A percentile compares a stretch with the other conserved stretches of the same genome.
phyloP scores from a whole-genome alignment of 2,888 invertebrate genomes.

The Erebia epiphron region DNA sequence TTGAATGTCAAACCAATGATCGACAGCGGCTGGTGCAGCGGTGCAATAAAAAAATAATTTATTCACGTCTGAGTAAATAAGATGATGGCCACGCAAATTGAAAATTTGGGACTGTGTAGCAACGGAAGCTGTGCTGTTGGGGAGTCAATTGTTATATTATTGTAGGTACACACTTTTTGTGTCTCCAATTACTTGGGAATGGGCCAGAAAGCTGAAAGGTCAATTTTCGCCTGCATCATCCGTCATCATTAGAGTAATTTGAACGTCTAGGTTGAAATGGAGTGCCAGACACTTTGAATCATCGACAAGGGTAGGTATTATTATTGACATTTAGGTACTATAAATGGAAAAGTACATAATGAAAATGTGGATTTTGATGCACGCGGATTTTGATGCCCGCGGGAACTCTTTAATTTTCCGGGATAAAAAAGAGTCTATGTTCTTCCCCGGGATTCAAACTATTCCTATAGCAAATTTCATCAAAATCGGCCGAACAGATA shows the following conservation, averaged over 20 bases:
- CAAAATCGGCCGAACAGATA: no score
- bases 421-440: no score
- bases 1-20: slow-evolving; percentile 83
- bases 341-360: not conserved
- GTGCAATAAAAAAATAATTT: slow-evolving; percentile 80
- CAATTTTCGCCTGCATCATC: slow-evolving; percentile 33
- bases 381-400: no score
- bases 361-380: no score
- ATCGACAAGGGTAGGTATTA: not conserved
- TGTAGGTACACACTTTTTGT: slow-evolving; percentile 33
- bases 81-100: slow-evolving; percentile 63
- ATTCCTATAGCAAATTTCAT: no score
- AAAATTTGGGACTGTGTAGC: slow-evolving; percentile 50
- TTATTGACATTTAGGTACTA: not conserved
- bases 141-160: slow-evolving; percentile 33
- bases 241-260: slow-evolving; percentile 26
- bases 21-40: slow-evolving; percentile 69
- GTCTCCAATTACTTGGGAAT: slow-evolving; percentile 45
- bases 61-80: slow-evolving; percentile 77
- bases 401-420: no score
- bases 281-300: slow-evolving; percentile 3
- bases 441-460: no score
- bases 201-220: slow-evolving; percentile 41
- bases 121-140: slow-evolving; percentile 45
- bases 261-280: slow-evolving; percentile 8